Conservation (phyloP, 92 coral and sea anemone species). For the Porites rus region DNA sequence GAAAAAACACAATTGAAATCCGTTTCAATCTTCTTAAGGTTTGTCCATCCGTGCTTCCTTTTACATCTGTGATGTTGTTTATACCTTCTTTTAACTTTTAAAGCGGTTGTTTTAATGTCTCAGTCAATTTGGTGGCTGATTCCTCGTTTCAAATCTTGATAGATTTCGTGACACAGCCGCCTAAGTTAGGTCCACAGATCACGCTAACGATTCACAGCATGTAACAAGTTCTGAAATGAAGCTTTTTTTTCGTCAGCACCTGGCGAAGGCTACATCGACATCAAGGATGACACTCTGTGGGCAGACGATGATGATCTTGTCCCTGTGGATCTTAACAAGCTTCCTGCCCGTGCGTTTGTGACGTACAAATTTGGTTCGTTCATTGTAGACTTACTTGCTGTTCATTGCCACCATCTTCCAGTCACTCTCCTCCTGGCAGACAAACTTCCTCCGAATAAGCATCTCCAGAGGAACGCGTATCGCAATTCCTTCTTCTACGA, state of each 20-base stretch:
- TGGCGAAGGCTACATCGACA: conserved; percentile 97
- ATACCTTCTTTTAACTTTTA: no score
- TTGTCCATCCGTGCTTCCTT: no score
- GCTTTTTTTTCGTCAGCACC: conserved; percentile 39
- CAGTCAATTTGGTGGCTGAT: no score
- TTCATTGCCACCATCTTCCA: conserved; percentile 96
- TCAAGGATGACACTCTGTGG: conserved; percentile 98
- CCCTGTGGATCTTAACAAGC: conserved; percentile 94
- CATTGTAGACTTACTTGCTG: conserved; percentile 90
- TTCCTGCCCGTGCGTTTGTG: conserved; percentile 92
- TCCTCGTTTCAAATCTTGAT: no score
- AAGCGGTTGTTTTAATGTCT: no score
- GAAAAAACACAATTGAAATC: no score
- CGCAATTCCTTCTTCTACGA: conserved; percentile 98
- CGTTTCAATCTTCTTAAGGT: no score
- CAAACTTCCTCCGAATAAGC: conserved; percentile 94
- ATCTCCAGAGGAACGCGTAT: conserved; percentile 92
- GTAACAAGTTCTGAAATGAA: background rate
- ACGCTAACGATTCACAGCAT: no score
- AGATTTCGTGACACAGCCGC: no score
- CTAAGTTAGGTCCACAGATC: no score
- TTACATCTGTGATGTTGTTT: no score
- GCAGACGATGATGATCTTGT: conserved; percentile 92
- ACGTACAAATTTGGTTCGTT: conserved; percentile 98
- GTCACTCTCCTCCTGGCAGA: conserved; percentile 94